Conservation (phyloP, 2,113 vertebrate species). For the Corythornis madagascariensis region DNA sequence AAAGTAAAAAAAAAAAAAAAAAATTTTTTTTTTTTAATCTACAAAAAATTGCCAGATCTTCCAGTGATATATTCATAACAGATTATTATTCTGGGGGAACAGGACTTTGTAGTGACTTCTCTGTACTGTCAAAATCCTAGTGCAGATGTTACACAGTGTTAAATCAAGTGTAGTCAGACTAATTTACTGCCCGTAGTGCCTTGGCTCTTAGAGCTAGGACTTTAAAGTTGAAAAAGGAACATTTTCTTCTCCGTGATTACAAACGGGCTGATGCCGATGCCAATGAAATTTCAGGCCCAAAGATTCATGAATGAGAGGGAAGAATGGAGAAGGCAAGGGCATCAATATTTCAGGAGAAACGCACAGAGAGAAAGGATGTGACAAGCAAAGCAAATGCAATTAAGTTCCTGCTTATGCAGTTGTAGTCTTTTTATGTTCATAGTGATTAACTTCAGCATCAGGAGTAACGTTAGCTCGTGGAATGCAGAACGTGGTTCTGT, state of each 20-base stretch:
- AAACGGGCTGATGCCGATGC: neutral
- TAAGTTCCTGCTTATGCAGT: accelerated
- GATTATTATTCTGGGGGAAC: neutral
- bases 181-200: neutral
- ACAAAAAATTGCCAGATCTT: neutral
- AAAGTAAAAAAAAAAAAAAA: neutral
- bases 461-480: neutral
- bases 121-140: neutral
- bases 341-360: neutral
- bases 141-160: neutral
- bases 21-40: neutral
- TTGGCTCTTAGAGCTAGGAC: neutral
- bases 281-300: neutral
- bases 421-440: neutral
- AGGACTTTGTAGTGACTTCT: neutral
- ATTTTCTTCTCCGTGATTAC: neutral
- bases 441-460: neutral
- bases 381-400: neutral
- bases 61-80: neutral
- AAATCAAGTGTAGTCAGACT: neutral
- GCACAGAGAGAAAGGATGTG: neutral
- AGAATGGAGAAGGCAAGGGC: neutral
- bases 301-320: neutral
- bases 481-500: neutral
- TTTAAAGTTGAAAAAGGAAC: neutral